Evolutionary conservation across 2,888 invertebrate species (phyloP), one percentile per base, ranked within the genome.

Genomic region (Malacosoma neustria): DNA sequence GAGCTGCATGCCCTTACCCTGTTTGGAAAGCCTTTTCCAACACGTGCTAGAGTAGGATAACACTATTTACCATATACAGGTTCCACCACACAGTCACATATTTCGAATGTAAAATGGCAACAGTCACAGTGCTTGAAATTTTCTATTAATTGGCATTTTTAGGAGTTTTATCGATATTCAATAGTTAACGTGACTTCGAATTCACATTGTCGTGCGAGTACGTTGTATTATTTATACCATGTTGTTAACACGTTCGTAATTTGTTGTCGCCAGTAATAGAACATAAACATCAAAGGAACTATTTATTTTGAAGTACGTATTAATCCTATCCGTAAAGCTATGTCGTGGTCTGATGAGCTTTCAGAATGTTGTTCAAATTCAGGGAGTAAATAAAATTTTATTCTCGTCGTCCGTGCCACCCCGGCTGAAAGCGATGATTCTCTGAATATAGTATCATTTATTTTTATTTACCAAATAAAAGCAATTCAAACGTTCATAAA

Each of bases 101-200:
- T 65, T 69, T 75, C 66, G 68, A 60, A 59, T 47, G 56, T 51
- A 51, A 55, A 66, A 79, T 57, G 71, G 62, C 65, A 62, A 61
- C 55, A 71, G 73, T 76, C 77, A 69, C 47, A 52, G 52, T 44
- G 48, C 45, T 72, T 73, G 79, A 76, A 69, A 67, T 73, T 69
- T 59, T 71, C 72, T 76, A 80, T 80, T 79, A 76, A 79, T 76
- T 76, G 68, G 38, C 55, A 39, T 66, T 64, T 77, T 80, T 75
- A 81, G 64, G 68, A 54, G 55, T 57, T 64, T 71, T 66, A 62
- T 62, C 61, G 60, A 65, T 66, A 57, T 66, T 66, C 54, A 58
- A 60, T 48, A 42, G 57, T 54, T 60, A 64, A 66, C 60, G 61
- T 61, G 57, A 55, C 63, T 66, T 69, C 50, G 51, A 66, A 61